These are phyloP conservation scores for Microctonus aethiopoides DNA, from an alignment of 2,888 invertebrate species.

Conservation along the genomic window DNA sequence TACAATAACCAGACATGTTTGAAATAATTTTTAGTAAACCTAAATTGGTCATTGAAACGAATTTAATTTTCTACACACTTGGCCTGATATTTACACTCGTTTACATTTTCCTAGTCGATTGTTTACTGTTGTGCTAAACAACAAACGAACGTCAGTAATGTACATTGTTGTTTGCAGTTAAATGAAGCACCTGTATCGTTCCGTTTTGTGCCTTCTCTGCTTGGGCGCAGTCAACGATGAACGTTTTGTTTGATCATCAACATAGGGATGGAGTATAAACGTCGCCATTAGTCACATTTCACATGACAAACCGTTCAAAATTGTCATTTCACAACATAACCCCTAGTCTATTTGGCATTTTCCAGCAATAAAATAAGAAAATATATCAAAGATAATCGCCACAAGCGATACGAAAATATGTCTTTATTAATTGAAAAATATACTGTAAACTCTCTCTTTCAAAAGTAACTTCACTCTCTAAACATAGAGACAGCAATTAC, in stretches of 20 bases:
- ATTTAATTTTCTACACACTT: neutral
- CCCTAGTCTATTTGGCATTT: neutral
- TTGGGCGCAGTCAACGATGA: conserved; percentile 32
- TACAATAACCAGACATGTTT: neutral
- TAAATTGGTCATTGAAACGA: neutral
- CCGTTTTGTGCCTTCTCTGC: conserved; percentile 39
- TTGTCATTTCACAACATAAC: neutral
- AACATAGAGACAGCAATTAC: neutral
- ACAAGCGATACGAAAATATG: no score
- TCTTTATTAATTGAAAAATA: neutral
- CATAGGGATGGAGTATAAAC: neutral
- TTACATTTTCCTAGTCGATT: neutral
- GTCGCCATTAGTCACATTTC: conserved; percentile 39
- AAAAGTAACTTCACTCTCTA: neutral
- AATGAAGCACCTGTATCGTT: no score
- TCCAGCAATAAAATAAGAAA: no score
- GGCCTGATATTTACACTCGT: neutral
- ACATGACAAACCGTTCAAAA: conserved; percentile 1
- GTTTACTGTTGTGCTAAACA: conserved; percentile 1
- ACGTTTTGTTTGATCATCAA: conserved; percentile 38
- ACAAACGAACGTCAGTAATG: conserved; percentile 24
- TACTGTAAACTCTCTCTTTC: neutral
- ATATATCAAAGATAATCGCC: no score
- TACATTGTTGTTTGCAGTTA: conserved; percentile 46
- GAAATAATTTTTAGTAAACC: neutral